Conservation (phyloP, 64 coral and sea anemone species). For the Orbicella faveolata region DNA sequence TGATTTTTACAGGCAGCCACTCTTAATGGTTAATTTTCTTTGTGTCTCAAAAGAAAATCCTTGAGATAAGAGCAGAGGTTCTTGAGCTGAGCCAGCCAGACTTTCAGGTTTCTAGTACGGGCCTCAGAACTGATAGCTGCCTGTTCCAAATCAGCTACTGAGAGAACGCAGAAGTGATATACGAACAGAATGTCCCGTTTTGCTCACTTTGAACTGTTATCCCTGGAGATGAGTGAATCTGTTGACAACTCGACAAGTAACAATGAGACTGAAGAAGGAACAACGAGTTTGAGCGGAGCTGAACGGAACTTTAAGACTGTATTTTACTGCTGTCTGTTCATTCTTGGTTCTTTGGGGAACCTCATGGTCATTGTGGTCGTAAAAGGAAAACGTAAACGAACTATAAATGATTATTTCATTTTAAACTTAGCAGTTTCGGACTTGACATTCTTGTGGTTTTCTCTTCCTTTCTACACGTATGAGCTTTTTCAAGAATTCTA, state of each 20-base stretch:
- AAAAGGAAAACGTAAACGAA: conserved; percentile 36
- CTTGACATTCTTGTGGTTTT: conserved; percentile 54
- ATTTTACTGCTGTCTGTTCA: conserved; percentile 35
- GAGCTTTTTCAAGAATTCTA: conserved; percentile 51
- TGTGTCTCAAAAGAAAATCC: too few species aligned
- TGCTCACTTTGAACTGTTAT: neutral
- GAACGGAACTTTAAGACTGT: conserved; percentile 46
- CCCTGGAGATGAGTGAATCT: neutral
- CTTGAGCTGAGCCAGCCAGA: too few species aligned
- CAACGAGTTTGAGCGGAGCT: conserved; percentile 11
- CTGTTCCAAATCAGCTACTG: too few species aligned
- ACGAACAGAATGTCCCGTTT: neutral
- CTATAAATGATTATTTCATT: conserved; percentile 65
- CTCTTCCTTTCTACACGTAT: conserved; percentile 57
- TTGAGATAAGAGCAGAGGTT: too few species aligned
- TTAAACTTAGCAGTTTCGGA: conserved; percentile 49
- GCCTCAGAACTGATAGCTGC: too few species aligned
- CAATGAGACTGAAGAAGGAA: neutral
- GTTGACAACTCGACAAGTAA: neutral
- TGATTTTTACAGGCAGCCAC: too few species aligned
- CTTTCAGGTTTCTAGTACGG: too few species aligned
- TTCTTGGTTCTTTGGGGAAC: conserved; percentile 50
- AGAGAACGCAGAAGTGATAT: too few species aligned
- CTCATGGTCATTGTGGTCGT: conserved; percentile 30
- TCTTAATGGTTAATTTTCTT: too few species aligned